Conservation (phyloP, 2,113 vertebrate genomes). For the Bufo gargarizans region DNA sequence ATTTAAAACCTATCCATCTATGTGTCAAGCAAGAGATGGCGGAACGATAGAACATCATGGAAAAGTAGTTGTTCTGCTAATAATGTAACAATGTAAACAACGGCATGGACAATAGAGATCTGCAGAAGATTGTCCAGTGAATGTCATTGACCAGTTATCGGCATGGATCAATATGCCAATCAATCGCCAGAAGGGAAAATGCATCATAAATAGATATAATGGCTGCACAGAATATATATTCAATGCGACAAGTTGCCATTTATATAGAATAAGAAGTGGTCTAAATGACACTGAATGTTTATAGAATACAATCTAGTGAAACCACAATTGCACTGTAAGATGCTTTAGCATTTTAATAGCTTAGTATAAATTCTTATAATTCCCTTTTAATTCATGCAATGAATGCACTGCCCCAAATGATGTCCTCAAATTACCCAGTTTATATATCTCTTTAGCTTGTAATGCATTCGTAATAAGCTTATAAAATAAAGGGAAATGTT, state of each 20-base stretch:
- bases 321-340: conserved; percentile 27
- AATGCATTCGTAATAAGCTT: conserved; percentile 37
- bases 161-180: background rate
- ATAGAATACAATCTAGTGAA: conserved; percentile 26
- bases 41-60: background rate
- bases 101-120: background rate
- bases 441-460: conserved; percentile 25
- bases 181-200: conserved; percentile 13
- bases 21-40: background rate
- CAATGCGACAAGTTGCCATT: conserved; percentile 18
- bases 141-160: background rate
- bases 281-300: conserved; percentile 30
- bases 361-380: conserved; percentile 35
- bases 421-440: conserved; percentile 23
- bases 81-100: background rate
- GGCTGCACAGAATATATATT: background rate
- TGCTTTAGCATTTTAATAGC: conserved; percentile 36
- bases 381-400: conserved; percentile 34
- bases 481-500: conserved; percentile 25
- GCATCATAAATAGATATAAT: background rate
- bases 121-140: background rate
- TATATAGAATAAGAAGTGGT: conserved; percentile 30
- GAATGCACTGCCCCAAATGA: conserved; percentile 19
- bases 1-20: conserved; percentile 25
- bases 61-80: background rate